Evolutionary conservation across 1,140 invertebrate genomes (phyloP).

Genomic region (Brachionus asplanchnoidis): DNA sequence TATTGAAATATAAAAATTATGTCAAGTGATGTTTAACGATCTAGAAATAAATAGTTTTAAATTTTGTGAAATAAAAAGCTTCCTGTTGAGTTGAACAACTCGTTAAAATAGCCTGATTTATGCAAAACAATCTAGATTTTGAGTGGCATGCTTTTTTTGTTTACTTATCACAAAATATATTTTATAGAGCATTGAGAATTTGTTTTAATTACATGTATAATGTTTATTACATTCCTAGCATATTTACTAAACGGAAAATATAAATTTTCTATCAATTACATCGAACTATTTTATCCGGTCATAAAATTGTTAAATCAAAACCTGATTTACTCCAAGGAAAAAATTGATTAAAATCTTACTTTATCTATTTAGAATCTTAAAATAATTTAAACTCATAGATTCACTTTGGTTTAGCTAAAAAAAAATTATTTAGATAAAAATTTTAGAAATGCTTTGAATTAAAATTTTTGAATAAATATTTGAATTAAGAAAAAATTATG

Average conservation of each 20-base stretch:
- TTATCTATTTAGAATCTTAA: not conserved
- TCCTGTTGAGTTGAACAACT: not conserved
- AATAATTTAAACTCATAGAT: not conserved
- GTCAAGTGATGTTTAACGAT: conserved; percentile 1
- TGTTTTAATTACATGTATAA: not conserved
- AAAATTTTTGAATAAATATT: not conserved
- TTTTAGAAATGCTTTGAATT: not conserved
- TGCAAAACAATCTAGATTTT: not conserved
- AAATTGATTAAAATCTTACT: not conserved
- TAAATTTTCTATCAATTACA: not conserved
- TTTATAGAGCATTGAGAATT: not conserved
- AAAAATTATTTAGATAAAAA: not conserved
- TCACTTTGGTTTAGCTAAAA: not conserved
- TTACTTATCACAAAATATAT: not conserved
- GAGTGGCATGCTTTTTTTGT: not conserved
- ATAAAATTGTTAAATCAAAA: not conserved
- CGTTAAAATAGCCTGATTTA: not conserved
- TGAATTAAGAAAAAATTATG: not conserved
- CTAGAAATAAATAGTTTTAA: not conserved
- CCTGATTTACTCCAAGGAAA: not conserved
- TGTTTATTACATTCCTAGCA: not conserved
- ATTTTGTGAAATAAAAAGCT: not conserved
- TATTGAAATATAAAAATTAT: not conserved
- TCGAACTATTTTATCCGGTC: not conserved
- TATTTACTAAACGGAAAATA: not conserved